Evolutionary conservation across 2,888 invertebrate genomes (phyloP).

Genomic region (Acanthosepion lycidas): DNA sequence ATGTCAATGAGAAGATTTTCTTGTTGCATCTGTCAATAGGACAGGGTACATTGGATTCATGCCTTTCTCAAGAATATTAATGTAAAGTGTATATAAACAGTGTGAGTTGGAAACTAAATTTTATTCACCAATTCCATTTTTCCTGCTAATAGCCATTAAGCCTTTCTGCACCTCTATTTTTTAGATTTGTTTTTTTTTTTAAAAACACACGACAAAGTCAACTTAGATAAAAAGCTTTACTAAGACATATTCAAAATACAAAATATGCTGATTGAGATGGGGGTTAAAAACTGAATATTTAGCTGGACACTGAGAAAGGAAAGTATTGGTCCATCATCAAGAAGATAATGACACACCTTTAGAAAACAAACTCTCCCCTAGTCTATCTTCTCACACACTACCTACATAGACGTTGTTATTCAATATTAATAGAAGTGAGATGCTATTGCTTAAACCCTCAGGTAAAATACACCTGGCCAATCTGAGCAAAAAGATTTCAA

Average conservation of each 20-base stretch:
- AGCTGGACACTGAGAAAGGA: neutral
- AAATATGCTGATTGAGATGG: neutral
- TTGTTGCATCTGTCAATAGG: no score
- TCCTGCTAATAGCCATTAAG: no score
- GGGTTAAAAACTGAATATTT: neutral
- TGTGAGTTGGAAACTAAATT: neutral
- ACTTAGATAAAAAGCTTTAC: neutral
- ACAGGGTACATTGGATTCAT: no score
- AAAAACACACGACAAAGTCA: neutral
- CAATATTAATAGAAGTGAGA: neutral
- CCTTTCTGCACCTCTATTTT: neutral
- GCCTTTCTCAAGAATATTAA: neutral
- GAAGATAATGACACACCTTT: neutral
- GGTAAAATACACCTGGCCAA: neutral
- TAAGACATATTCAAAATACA: neutral
- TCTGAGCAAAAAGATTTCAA: no score
- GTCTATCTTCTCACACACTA: no score
- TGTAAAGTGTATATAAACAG: neutral
- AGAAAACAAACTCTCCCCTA: neutral
- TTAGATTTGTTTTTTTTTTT: neutral
- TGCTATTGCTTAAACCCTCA: neutral
- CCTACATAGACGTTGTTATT: neutral
- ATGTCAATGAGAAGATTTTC: no score
- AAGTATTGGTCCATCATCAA: neutral
- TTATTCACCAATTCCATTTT: neutral